A percentile compares a stretch with the other conserved stretches of the same genome.
Evolutionary conservation across 2,888 invertebrate species (phyloP).

Genomic region (Nycteola revayana): DNA sequence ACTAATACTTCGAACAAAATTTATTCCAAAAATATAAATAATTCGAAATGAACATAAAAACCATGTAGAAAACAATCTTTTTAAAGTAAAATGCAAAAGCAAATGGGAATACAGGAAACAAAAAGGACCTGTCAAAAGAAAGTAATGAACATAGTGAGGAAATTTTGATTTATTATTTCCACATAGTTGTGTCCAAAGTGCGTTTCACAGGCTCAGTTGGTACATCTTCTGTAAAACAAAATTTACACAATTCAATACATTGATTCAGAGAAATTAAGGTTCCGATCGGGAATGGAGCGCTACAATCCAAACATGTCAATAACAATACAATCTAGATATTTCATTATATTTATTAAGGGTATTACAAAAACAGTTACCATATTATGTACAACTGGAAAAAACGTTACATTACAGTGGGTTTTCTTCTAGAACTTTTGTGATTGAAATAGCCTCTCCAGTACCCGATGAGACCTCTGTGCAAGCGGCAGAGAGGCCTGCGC

Average conservation of each 20-base stretch:
- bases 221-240: conserved; percentile 79
- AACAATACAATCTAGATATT: conserved; percentile 78
- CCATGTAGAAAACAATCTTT: conserved; percentile 76
- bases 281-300: conserved; percentile 82
- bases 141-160: conserved; percentile 72
- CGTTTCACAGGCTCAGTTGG: conserved; percentile 78
- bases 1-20: conserved; percentile 70
- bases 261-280: conserved; percentile 68
- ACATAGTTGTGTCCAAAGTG: conserved; percentile 80
- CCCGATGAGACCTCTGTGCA: conserved; percentile 88
- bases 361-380: conserved; percentile 82
- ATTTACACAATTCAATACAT: conserved; percentile 72
- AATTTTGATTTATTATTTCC: conserved; percentile 82
- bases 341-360: conserved; percentile 80
- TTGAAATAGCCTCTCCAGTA: conserved; percentile 92
- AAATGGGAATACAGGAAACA: conserved; percentile 70
- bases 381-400: conserved; percentile 80
- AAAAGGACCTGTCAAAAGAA: conserved; percentile 77
- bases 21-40: conserved; percentile 81
- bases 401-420: conserved; percentile 79
- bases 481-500: conserved; percentile 83
- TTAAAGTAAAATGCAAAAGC: conserved; percentile 69
- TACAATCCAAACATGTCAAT: conserved; percentile 65
- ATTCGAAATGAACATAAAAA: conserved; percentile 78
- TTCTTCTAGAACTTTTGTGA: conserved; percentile 88